Percentiles rank a stretch among this genome's conserved stretches.
These are phyloP conservation scores for Tamandua tetradactyla DNA, from an alignment of 2,797 vertebrate genomes.

Conservation along the genomic window DNA sequence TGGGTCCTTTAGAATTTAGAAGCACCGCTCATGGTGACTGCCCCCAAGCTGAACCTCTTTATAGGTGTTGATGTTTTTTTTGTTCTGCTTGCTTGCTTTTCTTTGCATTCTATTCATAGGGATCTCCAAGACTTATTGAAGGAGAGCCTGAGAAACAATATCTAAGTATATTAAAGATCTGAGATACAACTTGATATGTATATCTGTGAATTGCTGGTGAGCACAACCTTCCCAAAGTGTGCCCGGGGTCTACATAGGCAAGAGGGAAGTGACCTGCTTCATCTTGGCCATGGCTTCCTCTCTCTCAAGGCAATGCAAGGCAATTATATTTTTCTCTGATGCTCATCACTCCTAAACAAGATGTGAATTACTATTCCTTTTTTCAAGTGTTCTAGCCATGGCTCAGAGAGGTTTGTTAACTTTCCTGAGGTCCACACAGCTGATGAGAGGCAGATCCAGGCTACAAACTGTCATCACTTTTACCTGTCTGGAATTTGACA, in stretches of 20 bases:
- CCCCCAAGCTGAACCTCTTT: neutral
- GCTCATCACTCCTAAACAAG: neutral
- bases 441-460: neutral
- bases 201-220: neutral
- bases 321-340: neutral
- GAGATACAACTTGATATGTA: neutral
- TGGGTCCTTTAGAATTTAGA: neutral
- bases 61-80: neutral
- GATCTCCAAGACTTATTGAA: neutral
- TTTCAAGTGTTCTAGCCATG: neutral
- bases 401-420: neutral
- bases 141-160: neutral
- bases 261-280: neutral
- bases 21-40: neutral
- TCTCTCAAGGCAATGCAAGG: neutral
- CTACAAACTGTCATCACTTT: neutral
- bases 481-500: neutral
- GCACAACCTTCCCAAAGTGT: neutral
- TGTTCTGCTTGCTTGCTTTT: neutral
- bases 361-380: neutral
- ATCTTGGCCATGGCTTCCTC: neutral
- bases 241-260: neutral
- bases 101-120: neutral
- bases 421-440: neutral
- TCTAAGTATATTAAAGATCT: neutral